Evolutionary conservation across 2,113 vertebrate genomes (phyloP), one percentile per base, ranked within the genome.

Genomic region (Microtus pennsylvanicus): DNA sequence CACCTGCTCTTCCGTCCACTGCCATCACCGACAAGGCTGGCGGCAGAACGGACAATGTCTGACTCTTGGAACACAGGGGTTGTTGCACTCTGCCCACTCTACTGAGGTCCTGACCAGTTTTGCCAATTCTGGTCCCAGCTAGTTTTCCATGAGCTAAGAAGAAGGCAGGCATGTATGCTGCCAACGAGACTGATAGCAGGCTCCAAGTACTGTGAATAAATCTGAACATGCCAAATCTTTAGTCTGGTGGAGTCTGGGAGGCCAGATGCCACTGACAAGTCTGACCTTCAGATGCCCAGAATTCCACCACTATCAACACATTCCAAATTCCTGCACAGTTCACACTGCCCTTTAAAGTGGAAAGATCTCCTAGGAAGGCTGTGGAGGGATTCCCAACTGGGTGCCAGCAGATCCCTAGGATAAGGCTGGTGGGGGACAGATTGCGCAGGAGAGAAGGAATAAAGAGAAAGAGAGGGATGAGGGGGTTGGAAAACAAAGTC

Each of bases 301-400:
- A 95, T 97, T 85, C 94, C 96, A 81, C 38, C 50, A 21, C 93
- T 89, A 78, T 95, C 89, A 89, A 87, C 87, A 92, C 93, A 89
- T 47, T 28, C 83, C 17, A 5, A 65, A 85, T 96, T 93, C 91
- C 89, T 96, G 28, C 58, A 3, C 0, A 11, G 50, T 52, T 63
- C 86, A 26, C 12, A 1, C 5, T n/a, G 70, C 67, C 26, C 78
- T 52, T 5, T 7, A 52, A 80, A 55, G 58, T 0, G 17, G 50
- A 58, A 69, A 47, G 58, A 83, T 33, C 50, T 22, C 0, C 24
- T 7, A 4, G 83, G 50, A 38, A 50, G 74, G 6, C 3, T 13
- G 47, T 42, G 67, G 58, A 74, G n/a, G 3, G 69, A 69, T 12
- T 24, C 13, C 87, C 19, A 47, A 22, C 12, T 1, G 63, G 55